Evolutionary conservation across 2,888 invertebrate genomes (phyloP), one percentile per base, ranked within the genome.

Genomic region (Leptopilina myrica): DNA sequence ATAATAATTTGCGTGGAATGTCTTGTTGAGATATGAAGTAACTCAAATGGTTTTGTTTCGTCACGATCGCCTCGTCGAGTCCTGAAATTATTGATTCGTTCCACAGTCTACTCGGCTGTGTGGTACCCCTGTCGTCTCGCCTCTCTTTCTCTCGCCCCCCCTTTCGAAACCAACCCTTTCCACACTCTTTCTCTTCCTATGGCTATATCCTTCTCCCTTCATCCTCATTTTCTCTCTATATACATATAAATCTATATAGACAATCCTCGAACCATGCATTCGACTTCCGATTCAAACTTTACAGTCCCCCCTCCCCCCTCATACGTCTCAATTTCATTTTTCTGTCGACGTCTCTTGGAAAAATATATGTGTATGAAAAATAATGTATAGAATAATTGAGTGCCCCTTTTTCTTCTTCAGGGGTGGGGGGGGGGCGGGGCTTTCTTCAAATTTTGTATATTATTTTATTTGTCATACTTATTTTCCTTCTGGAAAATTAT

Each of bases 291-390:
- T 78, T 83, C 81, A 82, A 85, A 85, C 85, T 84, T 85, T 84
- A 82, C 82, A 81, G 83, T 80, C 81, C 81, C 82, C 82, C 20
- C 20, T 1, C 1, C 20, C 20, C 20, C 20, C 20, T 20, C 84
- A 85, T 86, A 85, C 84, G 85, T 85, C 84, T 85, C 85, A 85
- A 85, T 85, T 85, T 83, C 82, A 84, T 20, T 86, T 86, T 83
- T 81, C 82, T 49, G 77, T 49, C 49, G 40, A 85, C 83, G 82
- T 85, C 85, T 82, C 78, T 73, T 77, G 43, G 76, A 69, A 33
- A 33, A 33, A 33, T 33, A 7, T 43, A 7, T 43, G 65, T 49
- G 65, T 49, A 46, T 65, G 49, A 15, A 53, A 20, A n/a, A 76
- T 65, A 65, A 64, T 76, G 64, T 76, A 53, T 14, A 65, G 65